Conservation (phyloP, 1,140 invertebrate genomes). For the Drosophila bifasciata region DNA sequence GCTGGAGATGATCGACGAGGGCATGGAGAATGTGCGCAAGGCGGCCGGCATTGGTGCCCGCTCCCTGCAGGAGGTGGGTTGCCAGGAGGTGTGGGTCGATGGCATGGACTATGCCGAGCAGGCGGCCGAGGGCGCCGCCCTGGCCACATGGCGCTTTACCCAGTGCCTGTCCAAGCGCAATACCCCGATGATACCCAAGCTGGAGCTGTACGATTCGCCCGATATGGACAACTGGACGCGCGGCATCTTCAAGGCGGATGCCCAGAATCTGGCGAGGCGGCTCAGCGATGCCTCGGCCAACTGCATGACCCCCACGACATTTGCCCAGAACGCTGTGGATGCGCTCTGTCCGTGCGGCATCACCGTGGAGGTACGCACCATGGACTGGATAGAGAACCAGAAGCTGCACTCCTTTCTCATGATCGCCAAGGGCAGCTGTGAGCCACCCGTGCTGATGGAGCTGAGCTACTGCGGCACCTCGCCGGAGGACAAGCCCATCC, state of each 20-base stretch:
- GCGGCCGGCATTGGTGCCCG: constrained; percentile 86
- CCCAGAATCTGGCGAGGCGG: constrained; percentile 92
- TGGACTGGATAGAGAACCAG: constrained; percentile 88
- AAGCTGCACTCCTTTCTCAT: constrained; percentile 91
- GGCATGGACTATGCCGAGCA: constrained; percentile 89
- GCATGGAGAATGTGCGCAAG: constrained; percentile 83
- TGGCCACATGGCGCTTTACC: constrained; percentile 87
- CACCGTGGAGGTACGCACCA: constrained; percentile 88
- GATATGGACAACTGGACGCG: constrained; percentile 87
- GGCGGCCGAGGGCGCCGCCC: constrained; percentile 66
- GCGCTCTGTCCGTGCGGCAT: constrained; percentile 85
- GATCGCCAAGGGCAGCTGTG: constrained; percentile 90
- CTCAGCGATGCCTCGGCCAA: constrained; percentile 94
- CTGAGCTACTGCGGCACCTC: constrained; percentile 85
- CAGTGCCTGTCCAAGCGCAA: constrained; percentile 86
- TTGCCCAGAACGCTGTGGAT: constrained; percentile 87
- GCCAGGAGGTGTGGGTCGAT: constrained; percentile 87
- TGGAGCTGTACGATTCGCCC: constrained; percentile 83
- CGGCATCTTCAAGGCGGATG: constrained; percentile 90
- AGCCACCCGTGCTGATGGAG: constrained; percentile 91
- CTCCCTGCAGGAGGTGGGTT: constrained; percentile 85
- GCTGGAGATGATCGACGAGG: constrained; percentile 88
- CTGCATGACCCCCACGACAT: constrained; percentile 92
- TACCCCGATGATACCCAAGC: constrained; percentile 83
- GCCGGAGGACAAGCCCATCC: constrained; percentile 85